These are phyloP conservation scores for Panzeria rudis DNA, from an alignment of 2,888 invertebrate genomes.

Conservation along the genomic window DNA sequence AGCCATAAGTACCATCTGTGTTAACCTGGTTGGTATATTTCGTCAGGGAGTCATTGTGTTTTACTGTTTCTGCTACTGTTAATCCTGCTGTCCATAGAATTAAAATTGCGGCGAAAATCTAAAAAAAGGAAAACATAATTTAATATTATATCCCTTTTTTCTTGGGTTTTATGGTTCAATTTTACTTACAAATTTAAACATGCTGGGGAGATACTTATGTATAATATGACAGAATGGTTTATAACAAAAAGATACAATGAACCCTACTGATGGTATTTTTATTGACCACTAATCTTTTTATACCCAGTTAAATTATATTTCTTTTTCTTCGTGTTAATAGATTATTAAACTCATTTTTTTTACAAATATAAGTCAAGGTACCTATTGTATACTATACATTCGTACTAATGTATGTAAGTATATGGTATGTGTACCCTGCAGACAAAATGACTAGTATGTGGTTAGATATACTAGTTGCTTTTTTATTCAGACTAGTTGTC, in stretches of 20 bases:
- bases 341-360: neutral
- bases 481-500: no score
- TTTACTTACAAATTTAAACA: slow-evolving; percentile 70
- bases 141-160: neutral
- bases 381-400: neutral
- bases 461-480: no score
- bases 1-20: slow-evolving; percentile 83
- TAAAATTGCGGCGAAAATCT: slow-evolving; percentile 30
- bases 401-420: neutral
- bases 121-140: slow-evolving; percentile 1
- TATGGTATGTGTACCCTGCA: no score
- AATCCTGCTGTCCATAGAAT: slow-evolving; percentile 23
- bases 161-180: neutral
- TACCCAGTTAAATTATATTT: slow-evolving; percentile 51
- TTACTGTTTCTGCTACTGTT: slow-evolving; percentile 69
- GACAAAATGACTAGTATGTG: no score
- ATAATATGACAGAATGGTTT: slow-evolving; percentile 9
- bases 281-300: slow-evolving; percentile 71
- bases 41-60: slow-evolving; percentile 50
- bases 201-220: slow-evolving; percentile 33
- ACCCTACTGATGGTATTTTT: slow-evolving; percentile 70
- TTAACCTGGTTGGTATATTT: slow-evolving; percentile 72
- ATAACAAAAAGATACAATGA: slow-evolving; percentile 50
- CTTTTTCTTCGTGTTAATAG: neutral
- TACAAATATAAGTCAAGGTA: slow-evolving; percentile 32